Percentiles rank a stretch among this genome's conserved stretches.
Conservation (phyloP, 2,797 vertebrate species). For the Sebastes itinus region DNA sequence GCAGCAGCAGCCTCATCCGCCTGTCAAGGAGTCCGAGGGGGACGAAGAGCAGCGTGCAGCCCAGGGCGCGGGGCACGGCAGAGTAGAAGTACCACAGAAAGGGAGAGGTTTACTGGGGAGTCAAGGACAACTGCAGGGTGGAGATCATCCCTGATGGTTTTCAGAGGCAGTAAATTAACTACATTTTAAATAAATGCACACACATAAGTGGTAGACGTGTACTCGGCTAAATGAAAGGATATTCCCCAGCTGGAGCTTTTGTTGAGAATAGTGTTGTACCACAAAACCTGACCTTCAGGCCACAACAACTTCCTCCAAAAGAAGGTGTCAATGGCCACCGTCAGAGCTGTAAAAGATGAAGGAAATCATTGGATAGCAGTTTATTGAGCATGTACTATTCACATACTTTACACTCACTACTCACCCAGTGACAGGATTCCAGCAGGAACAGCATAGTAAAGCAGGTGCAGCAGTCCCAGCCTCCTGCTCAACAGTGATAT, state of each 20-base stretch:
- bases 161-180: neutral
- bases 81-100: conserved; percentile 99
- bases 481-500: conserved; percentile 83
- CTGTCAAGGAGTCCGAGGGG: conserved; percentile 90
- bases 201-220: neutral
- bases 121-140: conserved; percentile 68
- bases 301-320: conserved; percentile 92
- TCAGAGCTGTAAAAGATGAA: conserved; percentile 81
- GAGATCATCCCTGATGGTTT: neutral
- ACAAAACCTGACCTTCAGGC: conserved; percentile 96
- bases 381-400: neutral
- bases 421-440: conserved; percentile 89
- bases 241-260: conserved; percentile 97
- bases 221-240: conserved; percentile 85
- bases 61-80: conserved; percentile 91
- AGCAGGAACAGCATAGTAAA: conserved; percentile 87
- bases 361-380: neutral
- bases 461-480: conserved; percentile 78
- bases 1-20: conserved; percentile 81
- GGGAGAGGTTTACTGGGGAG: conserved; percentile 87
- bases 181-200: neutral
- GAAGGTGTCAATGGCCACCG: conserved; percentile 87
- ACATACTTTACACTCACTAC: conserved; percentile 32
- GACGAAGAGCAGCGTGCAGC: conserved; percentile 87
- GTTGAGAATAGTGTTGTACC: conserved; percentile 95